Evolutionary conservation across 2,113 vertebrate genomes (phyloP), one percentile per base, ranked within the genome.

Genomic region (Progne subis): DNA sequence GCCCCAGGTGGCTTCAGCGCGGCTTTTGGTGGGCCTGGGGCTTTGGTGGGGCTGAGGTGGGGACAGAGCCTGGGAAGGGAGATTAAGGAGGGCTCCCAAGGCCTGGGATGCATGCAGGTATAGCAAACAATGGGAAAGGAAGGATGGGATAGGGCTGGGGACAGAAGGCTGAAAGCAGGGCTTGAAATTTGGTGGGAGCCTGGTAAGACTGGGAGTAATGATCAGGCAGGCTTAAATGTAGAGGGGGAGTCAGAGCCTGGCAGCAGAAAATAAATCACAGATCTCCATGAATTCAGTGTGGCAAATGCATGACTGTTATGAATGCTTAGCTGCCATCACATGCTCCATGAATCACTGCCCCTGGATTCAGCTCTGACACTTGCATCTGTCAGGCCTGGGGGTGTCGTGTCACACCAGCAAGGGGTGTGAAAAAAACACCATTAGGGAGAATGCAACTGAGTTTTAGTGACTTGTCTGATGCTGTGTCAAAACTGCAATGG

Each of bases 91-190:
- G 6, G 26, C 11, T 69, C 24, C 32, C 14, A 23, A 29, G 7
- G 11, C 34, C 28, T 47, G 39, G 32, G 25, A 19, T 68, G 12
- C 2, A 3, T 39, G 4, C 0, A 0, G 6, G 8, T 26, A 41
- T 1, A 3, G 61, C 49, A 71, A 41, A 52, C 3, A 39, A 12
- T 43, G n/a, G 46, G 50, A 69, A 77, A 37, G 21, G 20, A 2
- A 3, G 13, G 6, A 39, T 75, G 43, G 18, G 14, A 18, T 21
- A 37, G 10, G 31, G 8, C 29, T 21, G 18, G n/a, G 32, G 28
- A 49, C 1, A 11, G 47, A 72, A 39, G 16, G 21, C 13, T 44
- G 50, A 65, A 83, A 34, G 34, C 0, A 2, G 6, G 2, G 16
- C 10, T 20, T 76, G 55, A 80, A 34, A 18, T 92, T 75, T 31